Evolutionary conservation across 2,113 vertebrate genomes (phyloP).

Genomic region (Gobiocypris rarus): DNA sequence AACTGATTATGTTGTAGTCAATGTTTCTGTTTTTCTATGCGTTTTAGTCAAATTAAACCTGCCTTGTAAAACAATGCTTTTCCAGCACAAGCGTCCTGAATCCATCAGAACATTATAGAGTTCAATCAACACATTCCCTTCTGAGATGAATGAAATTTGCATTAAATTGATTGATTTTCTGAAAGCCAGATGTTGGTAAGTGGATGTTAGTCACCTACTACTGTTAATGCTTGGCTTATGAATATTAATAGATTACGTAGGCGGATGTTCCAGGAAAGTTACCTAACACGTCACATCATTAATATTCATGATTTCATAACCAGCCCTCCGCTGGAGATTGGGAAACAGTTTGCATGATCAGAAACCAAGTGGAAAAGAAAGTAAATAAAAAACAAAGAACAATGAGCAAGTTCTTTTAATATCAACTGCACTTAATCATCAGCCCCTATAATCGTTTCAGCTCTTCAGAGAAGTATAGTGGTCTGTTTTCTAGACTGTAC

Average conservation of each 20-base stretch:
- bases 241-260: slow-evolving; percentile 8
- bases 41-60: too few relatives aligned
- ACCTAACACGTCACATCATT: not conserved
- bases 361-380: not conserved
- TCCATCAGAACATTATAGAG: not conserved
- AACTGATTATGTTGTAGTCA: too few relatives aligned
- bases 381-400: not conserved
- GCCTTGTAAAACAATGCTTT: too few relatives aligned
- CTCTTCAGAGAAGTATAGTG: not conserved
- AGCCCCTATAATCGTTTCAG: not conserved
- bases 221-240: not conserved
- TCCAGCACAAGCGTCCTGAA: not conserved
- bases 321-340: not conserved
- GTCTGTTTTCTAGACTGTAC: too few relatives aligned
- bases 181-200: too few relatives aligned
- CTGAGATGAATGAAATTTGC: not conserved
- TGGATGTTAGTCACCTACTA: not conserved
- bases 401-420: not conserved
- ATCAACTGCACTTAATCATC: not conserved
- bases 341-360: not conserved
- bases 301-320: slow-evolving; percentile 13
- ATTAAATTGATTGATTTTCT: too few relatives aligned
- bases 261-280: not conserved
- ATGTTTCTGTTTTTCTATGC: too few relatives aligned
- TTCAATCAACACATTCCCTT: not conserved